Percentiles rank a stretch among this genome's conserved stretches.
These are phyloP conservation scores for Megastigmus dorsalis DNA, from an alignment of 2,888 invertebrate species.

Conservation along the genomic window DNA sequence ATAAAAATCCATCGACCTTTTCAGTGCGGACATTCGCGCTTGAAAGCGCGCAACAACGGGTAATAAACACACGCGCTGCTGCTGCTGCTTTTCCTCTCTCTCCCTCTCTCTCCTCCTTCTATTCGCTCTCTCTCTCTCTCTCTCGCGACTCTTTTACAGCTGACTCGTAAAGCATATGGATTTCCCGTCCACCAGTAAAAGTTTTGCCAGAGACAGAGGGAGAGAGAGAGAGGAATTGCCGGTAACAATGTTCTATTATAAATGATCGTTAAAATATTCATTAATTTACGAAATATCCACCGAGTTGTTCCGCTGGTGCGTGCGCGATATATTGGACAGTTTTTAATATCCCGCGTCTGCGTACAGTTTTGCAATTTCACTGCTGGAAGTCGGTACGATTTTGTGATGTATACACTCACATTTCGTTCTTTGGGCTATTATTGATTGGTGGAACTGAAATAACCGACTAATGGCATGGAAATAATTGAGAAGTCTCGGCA, in stretches of 20 bases:
- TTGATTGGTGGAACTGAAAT: conserved; percentile 21
- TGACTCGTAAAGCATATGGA: conserved; percentile 34
- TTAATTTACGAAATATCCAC: conserved; percentile 5
- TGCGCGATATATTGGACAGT: too few relatives aligned
- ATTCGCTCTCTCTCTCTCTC: background rate
- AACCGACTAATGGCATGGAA: conserved; percentile 26
- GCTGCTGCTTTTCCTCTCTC: too few relatives aligned
- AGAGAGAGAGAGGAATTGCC: too few relatives aligned
- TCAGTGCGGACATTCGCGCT: conserved; percentile 12
- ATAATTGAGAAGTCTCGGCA: conserved; percentile 31
- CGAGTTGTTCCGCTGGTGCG: too few relatives aligned
- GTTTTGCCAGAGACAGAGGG: too few relatives aligned
- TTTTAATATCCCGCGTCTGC: too few relatives aligned
- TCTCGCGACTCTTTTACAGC: conserved; percentile 21
- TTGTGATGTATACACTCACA: too few relatives aligned
- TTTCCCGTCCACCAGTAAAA: background rate
- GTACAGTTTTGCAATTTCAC: too few relatives aligned
- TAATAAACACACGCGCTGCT: conserved; percentile 25
- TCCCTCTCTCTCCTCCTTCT: conserved; percentile 14
- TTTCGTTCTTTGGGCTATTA: too few relatives aligned
- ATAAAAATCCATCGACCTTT: conserved; percentile 49
- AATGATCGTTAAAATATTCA: background rate
- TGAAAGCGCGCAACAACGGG: conserved; percentile 20
- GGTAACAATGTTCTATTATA: background rate
- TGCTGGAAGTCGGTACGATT: too few relatives aligned